A percentile compares a stretch with the other conserved stretches of the same genome.
phyloP scores from a whole-genome alignment of 2,797 vertebrate genomes.

The Mus caroli region DNA sequence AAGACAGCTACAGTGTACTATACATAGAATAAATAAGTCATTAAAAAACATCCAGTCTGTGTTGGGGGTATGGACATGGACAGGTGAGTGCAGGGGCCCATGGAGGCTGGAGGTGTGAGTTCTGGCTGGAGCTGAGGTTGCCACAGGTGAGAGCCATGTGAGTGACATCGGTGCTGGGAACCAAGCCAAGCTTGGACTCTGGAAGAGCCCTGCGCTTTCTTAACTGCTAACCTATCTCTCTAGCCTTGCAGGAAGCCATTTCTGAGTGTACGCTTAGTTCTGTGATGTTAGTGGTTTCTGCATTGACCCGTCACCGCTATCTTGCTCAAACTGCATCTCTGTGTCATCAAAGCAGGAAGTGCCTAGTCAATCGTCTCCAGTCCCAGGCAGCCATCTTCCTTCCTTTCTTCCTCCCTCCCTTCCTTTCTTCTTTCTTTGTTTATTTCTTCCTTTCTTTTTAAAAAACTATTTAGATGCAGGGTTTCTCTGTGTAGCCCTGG shows the following conservation, averaged over 20 bases:
- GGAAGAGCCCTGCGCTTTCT: background rate
- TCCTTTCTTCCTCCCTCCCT: fast-evolving
- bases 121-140: background rate
- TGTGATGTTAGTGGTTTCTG: background rate
- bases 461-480: background rate
- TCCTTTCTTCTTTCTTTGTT: background rate
- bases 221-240: background rate
- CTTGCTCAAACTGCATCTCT: background rate
- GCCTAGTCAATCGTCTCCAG: too few relatives aligned
- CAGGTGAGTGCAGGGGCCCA: background rate
- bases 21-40: background rate
- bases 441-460: background rate
- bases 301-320: background rate
- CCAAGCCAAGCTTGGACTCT: background rate
- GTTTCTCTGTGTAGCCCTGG: background rate
- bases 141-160: background rate
- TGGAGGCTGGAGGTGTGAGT: too few relatives aligned
- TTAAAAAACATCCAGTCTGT: background rate
- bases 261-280: background rate
- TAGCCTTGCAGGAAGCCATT: background rate
- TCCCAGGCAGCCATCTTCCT: background rate
- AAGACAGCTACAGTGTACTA: background rate
- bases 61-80: background rate
- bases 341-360: background rate
- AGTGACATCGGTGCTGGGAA: background rate